Conservation (phyloP, 2,113 vertebrate genomes). For the Cheilinus undulatus region DNA sequence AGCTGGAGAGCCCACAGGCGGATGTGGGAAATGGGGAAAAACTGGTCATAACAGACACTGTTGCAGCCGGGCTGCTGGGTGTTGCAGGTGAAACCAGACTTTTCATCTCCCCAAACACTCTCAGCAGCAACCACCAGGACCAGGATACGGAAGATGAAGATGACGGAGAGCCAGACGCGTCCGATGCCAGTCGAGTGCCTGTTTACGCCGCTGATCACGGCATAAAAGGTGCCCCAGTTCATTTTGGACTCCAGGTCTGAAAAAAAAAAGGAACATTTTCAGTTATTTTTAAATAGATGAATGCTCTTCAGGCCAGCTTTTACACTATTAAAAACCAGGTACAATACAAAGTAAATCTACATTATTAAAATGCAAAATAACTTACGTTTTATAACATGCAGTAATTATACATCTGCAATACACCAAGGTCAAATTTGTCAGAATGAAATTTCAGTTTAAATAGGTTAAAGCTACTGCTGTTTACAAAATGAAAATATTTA, state of each 20-base stretch:
- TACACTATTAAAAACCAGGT: background rate
- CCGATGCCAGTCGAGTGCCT: constrained; percentile 97
- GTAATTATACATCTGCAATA: background rate
- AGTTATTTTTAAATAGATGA: background rate
- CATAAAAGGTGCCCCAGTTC: constrained; percentile 98
- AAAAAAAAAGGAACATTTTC: constrained; percentile 37
- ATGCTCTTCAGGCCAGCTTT: background rate
- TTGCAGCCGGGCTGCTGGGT: constrained; percentile 98
- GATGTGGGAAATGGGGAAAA: constrained; percentile 97
- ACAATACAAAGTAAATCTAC: background rate
- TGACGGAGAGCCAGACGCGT: constrained; percentile 97
- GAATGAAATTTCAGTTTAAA: background rate
- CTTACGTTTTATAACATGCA: background rate
- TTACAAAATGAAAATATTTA: background rate
- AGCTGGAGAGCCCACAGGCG: constrained; percentile 97
- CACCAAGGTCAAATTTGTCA: background rate
- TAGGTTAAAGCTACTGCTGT: background rate
- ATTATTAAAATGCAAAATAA: background rate
- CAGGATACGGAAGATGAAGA: constrained; percentile 98
- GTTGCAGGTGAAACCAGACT: constrained; percentile 95
- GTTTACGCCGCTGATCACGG: constrained; percentile 95
- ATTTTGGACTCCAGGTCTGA: constrained; percentile 91
- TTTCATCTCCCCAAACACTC: constrained; percentile 98
- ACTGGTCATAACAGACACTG: constrained; percentile 98
- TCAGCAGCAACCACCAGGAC: constrained; percentile 97